Conservation (phyloP, 2,113 vertebrate genomes). For the Echinops telfairi region DNA sequence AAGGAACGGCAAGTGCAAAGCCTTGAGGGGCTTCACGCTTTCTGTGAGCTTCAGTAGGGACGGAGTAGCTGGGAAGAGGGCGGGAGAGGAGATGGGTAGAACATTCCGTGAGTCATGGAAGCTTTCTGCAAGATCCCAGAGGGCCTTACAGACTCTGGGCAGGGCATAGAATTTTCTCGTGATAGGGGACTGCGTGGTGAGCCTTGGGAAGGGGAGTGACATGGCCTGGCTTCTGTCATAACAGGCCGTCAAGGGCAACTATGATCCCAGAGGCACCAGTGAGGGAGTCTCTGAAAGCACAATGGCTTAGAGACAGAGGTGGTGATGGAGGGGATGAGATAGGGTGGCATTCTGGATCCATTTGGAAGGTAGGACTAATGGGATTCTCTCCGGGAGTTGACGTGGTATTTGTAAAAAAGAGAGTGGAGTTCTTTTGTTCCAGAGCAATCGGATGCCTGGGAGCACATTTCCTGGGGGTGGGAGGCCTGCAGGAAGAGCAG, state of each 20-base stretch:
- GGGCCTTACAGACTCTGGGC: background rate
- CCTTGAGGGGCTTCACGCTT: background rate
- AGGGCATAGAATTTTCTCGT: background rate
- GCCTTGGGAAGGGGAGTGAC: background rate
- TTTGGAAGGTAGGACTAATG: background rate
- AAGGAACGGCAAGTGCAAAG: background rate
- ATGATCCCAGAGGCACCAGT: background rate
- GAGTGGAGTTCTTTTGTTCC: background rate
- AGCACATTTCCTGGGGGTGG: background rate
- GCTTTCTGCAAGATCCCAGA: no score
- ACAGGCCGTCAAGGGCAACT: background rate
- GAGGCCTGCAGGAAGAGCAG: background rate
- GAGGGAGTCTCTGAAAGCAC: background rate
- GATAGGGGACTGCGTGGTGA: background rate
- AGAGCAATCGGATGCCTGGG: background rate
- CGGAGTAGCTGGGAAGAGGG: background rate
- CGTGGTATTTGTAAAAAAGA: background rate
- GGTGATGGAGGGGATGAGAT: background rate
- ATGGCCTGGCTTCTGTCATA: background rate
- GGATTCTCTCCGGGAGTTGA: background rate
- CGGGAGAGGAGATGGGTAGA: background rate
- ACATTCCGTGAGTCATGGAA: background rate
- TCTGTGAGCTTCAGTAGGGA: background rate
- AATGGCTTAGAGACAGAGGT: background rate
- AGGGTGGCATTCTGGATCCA: background rate